Evolutionary conservation across 1,140 invertebrate species (phyloP), one percentile per base, ranked within the genome.

Genomic region (Nebria ingens): DNA sequence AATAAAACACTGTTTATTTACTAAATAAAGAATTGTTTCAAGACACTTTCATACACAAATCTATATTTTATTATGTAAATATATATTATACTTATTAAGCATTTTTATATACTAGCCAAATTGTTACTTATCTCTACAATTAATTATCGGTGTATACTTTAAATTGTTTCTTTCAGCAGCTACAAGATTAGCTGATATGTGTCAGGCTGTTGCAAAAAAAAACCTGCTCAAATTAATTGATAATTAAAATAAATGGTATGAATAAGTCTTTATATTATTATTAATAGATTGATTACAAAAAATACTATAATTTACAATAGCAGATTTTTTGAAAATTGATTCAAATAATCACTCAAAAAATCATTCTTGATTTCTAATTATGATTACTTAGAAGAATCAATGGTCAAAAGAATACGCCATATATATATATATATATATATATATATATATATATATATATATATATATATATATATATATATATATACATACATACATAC

Each of bases 11-110:
- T 12, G 4, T 45, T 45, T 45, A 45, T 45, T 45, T 45, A 45
- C 40, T 45, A 45, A 45, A 17, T 45, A 45, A 34, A 34, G 25
- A 34, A 34, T 9, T 34, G 25, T 34, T n/a, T 34, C 25, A n/a
- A 34, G 25, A 34, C 25, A 34, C 25, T 34, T n/a, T 34, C 25
- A 45, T 45, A 45, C 40, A 45, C 40, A 45, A 45, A 45, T 45
- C 40, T 45, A 45, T 45, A 6, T 9, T 45, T 4, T 4, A 4
- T 45, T 17, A 45, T 45, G n/a, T 45, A 17, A 34, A 34, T 34
- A 34, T 34, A 34, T 34, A 9, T 34, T 11, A 45, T 45, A 45
- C 6, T 45, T 45, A 17, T 34, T 45, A 45, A 45, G 40, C 40
- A 45, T 45, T 45, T 12, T n/a, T n/a, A n/a, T n/a, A 45, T 12